A percentile compares a stretch with the other conserved stretches of the same genome.
These are phyloP conservation scores for Propithecus deckenii DNA, from an alignment of 2,797 vertebrate genomes.

Conservation along the genomic window DNA sequence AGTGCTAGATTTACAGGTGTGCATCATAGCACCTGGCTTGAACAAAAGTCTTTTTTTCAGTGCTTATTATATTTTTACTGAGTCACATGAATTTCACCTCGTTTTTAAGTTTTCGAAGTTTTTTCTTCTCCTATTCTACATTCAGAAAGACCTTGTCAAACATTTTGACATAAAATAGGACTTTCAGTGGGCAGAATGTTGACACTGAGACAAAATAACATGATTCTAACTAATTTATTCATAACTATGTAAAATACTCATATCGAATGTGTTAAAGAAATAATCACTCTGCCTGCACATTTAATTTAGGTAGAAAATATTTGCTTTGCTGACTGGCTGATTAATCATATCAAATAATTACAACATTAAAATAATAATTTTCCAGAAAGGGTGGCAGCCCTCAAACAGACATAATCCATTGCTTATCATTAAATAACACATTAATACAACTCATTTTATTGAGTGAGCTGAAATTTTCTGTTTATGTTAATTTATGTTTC, in stretches of 20 bases:
- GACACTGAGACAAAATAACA: neutral
- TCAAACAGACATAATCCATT: slow-evolving; percentile 64
- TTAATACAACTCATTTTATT: neutral
- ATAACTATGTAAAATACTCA: slow-evolving; percentile 33
- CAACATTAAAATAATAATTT: slow-evolving; percentile 71
- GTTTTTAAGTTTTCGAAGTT: neutral
- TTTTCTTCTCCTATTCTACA: neutral
- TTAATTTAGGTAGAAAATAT: slow-evolving; percentile 68
- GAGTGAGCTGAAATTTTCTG: neutral
- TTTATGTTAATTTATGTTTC: slow-evolving; percentile 8
- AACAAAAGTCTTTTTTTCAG: neutral
- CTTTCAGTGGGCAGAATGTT: neutral
- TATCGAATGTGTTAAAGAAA: neutral
- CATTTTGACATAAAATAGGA: neutral
- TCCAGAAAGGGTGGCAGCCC: slow-evolving; percentile 36
- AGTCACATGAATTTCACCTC: neutral
- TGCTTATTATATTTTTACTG: neutral
- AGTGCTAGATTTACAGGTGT: neutral
- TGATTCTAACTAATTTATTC: slow-evolving; percentile 59
- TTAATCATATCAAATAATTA: slow-evolving; percentile 69
- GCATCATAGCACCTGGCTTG: neutral
- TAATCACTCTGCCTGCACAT: slow-evolving; percentile 1
- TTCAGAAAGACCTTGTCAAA: slow-evolving; percentile 16
- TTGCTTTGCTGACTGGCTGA: slow-evolving; percentile 66
- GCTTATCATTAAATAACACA: slow-evolving; percentile 55